Conservation (phyloP, 2,797 vertebrate species). For the Gallinago nigripennis region DNA sequence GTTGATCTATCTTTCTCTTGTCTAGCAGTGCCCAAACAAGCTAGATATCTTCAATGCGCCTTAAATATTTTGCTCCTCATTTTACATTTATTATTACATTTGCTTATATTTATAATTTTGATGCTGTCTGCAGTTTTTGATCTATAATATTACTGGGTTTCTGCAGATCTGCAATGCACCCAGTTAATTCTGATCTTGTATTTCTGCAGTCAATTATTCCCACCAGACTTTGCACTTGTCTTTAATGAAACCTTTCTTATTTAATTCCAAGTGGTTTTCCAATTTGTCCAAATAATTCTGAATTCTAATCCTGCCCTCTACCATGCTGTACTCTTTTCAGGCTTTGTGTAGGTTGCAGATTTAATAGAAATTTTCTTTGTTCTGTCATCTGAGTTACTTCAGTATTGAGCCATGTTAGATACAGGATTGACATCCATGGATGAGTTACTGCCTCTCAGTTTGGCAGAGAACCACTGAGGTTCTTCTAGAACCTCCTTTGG, state of each 20-base stretch:
- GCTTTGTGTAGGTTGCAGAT: background rate
- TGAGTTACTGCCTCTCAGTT: background rate
- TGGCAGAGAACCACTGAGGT: background rate
- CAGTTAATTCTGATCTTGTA: background rate
- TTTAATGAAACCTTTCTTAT: background rate
- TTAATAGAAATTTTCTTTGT: background rate
- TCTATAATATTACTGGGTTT: background rate
- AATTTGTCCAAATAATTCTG: background rate
- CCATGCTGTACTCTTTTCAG: background rate
- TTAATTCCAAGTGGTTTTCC: background rate
- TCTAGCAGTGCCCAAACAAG: background rate
- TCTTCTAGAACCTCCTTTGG: background rate
- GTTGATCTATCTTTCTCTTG: background rate
- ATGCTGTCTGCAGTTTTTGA: background rate
- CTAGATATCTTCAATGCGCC: fast-evolving
- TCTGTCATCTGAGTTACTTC: background rate
- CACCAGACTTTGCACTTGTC: background rate
- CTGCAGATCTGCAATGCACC: background rate
- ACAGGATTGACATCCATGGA: background rate
- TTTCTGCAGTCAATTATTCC: background rate
- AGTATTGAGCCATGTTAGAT: background rate
- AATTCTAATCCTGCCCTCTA: background rate
- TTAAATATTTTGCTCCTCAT: background rate
- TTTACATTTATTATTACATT: background rate
- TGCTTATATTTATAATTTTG: background rate